Evolutionary conservation across 1,140 invertebrate species (phyloP).

Genomic region (Helicoverpa zea): DNA sequence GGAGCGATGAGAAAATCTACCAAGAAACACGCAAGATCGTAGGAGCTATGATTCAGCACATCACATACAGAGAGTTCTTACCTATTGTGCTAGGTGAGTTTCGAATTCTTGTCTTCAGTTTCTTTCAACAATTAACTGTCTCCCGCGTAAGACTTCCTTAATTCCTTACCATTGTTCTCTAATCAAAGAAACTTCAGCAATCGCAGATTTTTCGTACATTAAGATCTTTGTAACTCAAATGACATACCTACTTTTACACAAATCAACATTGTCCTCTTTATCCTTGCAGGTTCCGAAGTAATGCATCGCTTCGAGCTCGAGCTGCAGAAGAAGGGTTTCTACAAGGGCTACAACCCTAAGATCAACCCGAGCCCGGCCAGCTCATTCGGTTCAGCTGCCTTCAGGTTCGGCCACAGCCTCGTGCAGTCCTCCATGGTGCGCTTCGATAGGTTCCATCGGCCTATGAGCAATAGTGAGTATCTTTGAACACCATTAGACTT

Average conservation of each 20-base stretch:
- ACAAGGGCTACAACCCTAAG: conserved; percentile 91
- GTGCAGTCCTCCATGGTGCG: conserved; percentile 93
- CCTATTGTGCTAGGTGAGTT: conserved; percentile 92
- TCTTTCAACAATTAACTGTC: no score
- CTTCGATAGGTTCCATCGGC: conserved; percentile 89
- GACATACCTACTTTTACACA: no score
- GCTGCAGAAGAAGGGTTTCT: conserved; percentile 89
- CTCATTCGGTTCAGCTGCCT: conserved; percentile 97
- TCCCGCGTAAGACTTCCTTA: no score
- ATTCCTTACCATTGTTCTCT: no score
- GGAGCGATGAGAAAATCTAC: conserved; percentile 95
- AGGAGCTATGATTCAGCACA: conserved; percentile 94
- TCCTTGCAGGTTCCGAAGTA: conserved; percentile 88
- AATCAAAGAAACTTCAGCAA: no score
- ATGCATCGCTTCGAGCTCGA: conserved; percentile 91
- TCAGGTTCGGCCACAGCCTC: conserved; percentile 97
- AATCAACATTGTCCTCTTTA: not conserved
- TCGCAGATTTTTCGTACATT: no score
- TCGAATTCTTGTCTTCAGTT: not conserved
- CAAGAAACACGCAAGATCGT: conserved; percentile 96
- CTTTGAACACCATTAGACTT: no score
- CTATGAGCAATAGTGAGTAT: conserved; percentile 89
- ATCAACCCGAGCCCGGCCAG: conserved; percentile 96
- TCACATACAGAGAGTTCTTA: conserved; percentile 96
- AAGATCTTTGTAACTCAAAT: no score